Conservation (phyloP, 2,797 vertebrate species). For the Vultur gryphus region DNA sequence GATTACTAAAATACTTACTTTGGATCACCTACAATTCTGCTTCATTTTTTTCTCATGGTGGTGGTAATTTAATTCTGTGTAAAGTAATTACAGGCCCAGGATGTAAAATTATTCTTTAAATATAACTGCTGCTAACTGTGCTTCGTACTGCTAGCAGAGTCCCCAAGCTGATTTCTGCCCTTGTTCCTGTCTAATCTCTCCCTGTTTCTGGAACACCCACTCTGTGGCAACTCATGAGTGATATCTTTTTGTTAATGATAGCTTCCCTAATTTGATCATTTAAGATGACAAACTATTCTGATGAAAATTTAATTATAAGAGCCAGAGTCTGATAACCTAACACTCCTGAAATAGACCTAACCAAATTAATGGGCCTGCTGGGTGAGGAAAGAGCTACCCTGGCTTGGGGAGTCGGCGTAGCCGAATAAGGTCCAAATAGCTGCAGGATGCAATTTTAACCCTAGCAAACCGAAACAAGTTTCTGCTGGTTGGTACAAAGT, state of each 20-base stretch:
- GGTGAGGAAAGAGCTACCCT: background rate
- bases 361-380: background rate
- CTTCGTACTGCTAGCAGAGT: background rate
- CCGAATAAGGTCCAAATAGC: background rate
- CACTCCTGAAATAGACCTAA: background rate
- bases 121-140: background rate
- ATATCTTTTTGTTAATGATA: background rate
- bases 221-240: background rate
- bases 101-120: background rate
- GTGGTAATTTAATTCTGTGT: conserved; percentile 1
- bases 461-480: background rate
- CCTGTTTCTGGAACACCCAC: background rate
- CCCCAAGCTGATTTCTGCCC: background rate
- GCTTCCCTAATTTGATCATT: background rate
- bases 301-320: background rate
- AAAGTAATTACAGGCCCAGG: conserved; percentile 1
- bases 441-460: background rate
- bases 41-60: background rate
- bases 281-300: background rate
- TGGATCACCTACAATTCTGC: background rate
- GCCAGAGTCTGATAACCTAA: background rate
- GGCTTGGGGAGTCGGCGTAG: background rate
- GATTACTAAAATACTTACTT: background rate
- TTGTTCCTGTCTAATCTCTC: background rate
- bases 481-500: background rate